Conservation (phyloP, 2,113 vertebrate genomes). For the Hirundichthys speculiger region DNA sequence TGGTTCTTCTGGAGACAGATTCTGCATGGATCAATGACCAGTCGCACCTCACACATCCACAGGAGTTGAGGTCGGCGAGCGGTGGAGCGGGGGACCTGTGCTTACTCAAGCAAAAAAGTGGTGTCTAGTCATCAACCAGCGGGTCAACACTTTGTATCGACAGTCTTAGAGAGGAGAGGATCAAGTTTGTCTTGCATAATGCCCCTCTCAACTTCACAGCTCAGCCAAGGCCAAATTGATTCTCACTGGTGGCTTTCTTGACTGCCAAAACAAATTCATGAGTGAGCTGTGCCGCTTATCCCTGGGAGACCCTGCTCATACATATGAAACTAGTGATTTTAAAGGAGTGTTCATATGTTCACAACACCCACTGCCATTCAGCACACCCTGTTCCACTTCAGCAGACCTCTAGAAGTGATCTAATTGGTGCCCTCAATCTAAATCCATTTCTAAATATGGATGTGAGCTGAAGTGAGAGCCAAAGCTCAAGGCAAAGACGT, state of each 20-base stretch:
- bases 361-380: conserved; percentile 24
- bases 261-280: conserved; percentile 32
- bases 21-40: conserved; percentile 64
- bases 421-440: conserved; percentile 52
- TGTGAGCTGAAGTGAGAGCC: conserved; percentile 25
- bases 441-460: conserved; percentile 59
- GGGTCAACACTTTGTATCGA: conserved; percentile 55
- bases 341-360: conserved; percentile 21
- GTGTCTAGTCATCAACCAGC: conserved; percentile 63
- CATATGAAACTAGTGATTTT: conserved; percentile 34
- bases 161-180: conserved; percentile 33
- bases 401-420: conserved; percentile 38
- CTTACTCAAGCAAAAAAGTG: conserved; percentile 64
- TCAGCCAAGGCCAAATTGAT: conserved; percentile 51
- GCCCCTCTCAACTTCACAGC: conserved; percentile 54
- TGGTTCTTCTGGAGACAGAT: conserved; percentile 42
- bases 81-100: conserved; percentile 31
- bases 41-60: conserved; percentile 14
- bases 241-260: conserved; percentile 31
- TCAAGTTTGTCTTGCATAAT: conserved; percentile 63
- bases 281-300: conserved; percentile 6
- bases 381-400: conserved; percentile 40
- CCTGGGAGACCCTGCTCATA: conserved; percentile 9
- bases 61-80: neutral
- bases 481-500: conserved; percentile 33